These are phyloP conservation scores for Thaumatotibia leucotreta DNA, from an alignment of 1,140 invertebrate species.

Conservation along the genomic window DNA sequence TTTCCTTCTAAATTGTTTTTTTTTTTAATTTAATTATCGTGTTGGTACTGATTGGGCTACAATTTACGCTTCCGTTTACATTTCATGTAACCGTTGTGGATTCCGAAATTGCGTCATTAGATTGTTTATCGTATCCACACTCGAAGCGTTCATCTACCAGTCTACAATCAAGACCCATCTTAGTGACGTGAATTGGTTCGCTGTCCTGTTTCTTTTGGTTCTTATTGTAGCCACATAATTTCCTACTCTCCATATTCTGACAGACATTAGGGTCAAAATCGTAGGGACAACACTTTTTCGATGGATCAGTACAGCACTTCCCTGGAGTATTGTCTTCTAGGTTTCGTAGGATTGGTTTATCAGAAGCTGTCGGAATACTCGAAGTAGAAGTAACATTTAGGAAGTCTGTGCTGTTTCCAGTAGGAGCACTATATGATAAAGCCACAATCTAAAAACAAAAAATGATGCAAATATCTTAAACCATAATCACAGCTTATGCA, in stretches of 20 bases:
- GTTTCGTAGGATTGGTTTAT: background rate
- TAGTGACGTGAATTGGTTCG: background rate
- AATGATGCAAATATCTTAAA: too few species aligned
- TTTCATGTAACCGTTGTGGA: background rate
- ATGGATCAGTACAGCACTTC: background rate
- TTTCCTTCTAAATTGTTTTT: too few species aligned
- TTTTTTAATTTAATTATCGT: too few species aligned
- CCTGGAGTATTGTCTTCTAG: background rate
- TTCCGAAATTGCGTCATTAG: background rate
- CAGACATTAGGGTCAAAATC: background rate
- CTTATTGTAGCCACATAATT: background rate
- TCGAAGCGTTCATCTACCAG: background rate
- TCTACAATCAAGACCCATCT: background rate
- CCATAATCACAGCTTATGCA: too few species aligned
- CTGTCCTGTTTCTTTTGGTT: background rate
- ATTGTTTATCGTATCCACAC: background rate
- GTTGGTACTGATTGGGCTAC: too few species aligned
- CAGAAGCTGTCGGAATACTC: background rate
- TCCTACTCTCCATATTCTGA: background rate
- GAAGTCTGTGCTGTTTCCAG: background rate
- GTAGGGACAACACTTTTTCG: conserved; percentile 1
- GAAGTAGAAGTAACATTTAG: background rate
- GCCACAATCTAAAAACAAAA: background rate
- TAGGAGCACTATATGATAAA: background rate
- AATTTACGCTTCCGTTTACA: background rate